Base-by-base conservation (phyloP, 1,140 invertebrate genomes). In the Linepithema humile region DNA sequence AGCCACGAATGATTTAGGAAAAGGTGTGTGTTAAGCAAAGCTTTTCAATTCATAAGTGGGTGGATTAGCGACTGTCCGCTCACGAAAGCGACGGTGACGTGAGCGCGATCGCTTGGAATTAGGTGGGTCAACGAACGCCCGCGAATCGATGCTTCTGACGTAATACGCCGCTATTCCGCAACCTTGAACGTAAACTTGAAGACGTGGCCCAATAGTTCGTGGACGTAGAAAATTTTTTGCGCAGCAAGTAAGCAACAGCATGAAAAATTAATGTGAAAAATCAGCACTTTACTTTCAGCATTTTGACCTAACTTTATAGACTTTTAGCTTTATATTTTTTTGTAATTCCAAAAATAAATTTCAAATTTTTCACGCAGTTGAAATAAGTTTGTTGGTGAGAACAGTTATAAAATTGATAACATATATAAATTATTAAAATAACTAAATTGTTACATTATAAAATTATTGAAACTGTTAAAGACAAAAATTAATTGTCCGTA, bases 101-200 rank as follows among this genome's bases (percentile, higher is more conserved):
- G 29, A 29, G 70, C 75, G 29, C 59, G 45, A 70, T 43, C 74
- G 26, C 48, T 3, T 17, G 60, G 20, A 57, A 65, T 85, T 73
- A 73, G 57, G 12, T 35, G 17, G 59, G 45, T 80, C 75, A 80
- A 70, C 12, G 60, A 50, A 78, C 75, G 60, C 17, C 23, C 45
- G 23, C 32, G 75, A 80, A 80, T 80, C 75, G 75, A 80, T 80
- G 75, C 26, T 40, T 3, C 17, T 80, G 75, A 80, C 75, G 75
- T 69, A 80, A 29, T 69, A 69, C 64, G 26, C 17, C 45, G 60
- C 32, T 78, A 67, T 67, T 67, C 10, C 17, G 32, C 48, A 38
- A 69, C 75, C 75, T 70, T 80, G 73, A 62, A 75, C 73, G 32
- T 75, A 80, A 80, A 80, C 75, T 80, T 80, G 64, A 43, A 80